A percentile compares a stretch with the other conserved stretches of the same genome.
phyloP scores from a whole-genome alignment of 2,888 invertebrate genomes.

The Spisula subtruncata region DNA sequence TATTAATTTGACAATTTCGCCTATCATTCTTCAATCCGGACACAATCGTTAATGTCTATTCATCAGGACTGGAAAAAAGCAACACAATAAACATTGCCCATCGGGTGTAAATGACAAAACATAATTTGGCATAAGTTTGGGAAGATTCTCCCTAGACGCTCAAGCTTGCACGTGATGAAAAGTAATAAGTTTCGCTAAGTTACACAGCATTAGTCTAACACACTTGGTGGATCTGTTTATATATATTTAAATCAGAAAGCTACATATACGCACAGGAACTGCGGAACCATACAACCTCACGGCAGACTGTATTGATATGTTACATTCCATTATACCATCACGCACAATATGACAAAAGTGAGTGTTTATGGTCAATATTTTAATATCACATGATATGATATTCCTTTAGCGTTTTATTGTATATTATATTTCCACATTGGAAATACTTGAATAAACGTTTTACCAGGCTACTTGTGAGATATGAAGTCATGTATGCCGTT shows the following conservation, averaged over 20 bases:
- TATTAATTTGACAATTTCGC: no score
- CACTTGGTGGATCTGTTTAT: neutral
- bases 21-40: neutral
- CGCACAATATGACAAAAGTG: neutral
- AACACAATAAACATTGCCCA: neutral
- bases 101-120: neutral
- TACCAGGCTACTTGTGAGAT: no score
- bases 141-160: neutral
- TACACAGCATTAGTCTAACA: neutral
- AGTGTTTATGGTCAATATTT: neutral
- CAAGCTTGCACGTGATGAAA: neutral
- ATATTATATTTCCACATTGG: no score
- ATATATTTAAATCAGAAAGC: neutral
- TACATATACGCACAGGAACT: neutral
- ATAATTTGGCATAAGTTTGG: neutral
- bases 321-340: constrained; percentile 3
- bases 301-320: neutral
- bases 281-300: neutral
- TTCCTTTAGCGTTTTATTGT: no score
- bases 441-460: no score
- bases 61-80: neutral
- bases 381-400: neutral
- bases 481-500: no score
- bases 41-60: neutral
- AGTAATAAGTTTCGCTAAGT: neutral